phyloP scores from a whole-genome alignment of 1,140 invertebrate species.

The Pogonognathellus flavescens region DNA sequence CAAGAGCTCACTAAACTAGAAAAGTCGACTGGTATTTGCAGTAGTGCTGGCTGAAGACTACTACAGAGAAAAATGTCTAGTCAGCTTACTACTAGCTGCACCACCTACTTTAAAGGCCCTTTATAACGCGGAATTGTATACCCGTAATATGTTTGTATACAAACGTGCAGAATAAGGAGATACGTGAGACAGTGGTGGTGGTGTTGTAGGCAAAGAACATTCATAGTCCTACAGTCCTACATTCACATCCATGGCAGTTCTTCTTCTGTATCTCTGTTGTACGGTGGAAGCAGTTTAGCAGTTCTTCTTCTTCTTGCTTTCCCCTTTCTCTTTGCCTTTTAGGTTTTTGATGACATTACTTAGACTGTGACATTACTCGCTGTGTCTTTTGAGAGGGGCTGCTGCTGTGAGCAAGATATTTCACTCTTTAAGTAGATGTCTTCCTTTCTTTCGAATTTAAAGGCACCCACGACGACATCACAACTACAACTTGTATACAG shows the following conservation, averaged over 20 bases:
- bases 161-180: too few species aligned
- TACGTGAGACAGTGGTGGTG: too few species aligned
- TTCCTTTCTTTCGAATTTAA: neutral
- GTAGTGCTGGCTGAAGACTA: neutral
- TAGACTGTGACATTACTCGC: constrained; percentile 30
- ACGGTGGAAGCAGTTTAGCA: constrained; percentile 23
- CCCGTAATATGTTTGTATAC: too few species aligned
- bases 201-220: neutral
- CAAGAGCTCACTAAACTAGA: neutral
- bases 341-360: constrained; percentile 42
- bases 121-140: too few species aligned
- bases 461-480: neutral
- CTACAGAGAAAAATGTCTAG: constrained; percentile 16
- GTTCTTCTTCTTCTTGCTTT: constrained; percentile 36
- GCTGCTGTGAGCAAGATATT: neutral
- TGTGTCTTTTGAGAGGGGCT: constrained; percentile 10
- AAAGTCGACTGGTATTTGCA: neutral
- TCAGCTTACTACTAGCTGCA: neutral
- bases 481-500: neutral
- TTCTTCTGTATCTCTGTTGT: neutral
- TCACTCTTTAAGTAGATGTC: constrained; percentile 30
- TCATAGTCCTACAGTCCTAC: neutral
- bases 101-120: too few species aligned
- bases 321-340: constrained; percentile 23
- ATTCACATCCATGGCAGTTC: neutral